phyloP scores from a whole-genome alignment of 2,113 vertebrate genomes.

The Leptodactylus fuscus region DNA sequence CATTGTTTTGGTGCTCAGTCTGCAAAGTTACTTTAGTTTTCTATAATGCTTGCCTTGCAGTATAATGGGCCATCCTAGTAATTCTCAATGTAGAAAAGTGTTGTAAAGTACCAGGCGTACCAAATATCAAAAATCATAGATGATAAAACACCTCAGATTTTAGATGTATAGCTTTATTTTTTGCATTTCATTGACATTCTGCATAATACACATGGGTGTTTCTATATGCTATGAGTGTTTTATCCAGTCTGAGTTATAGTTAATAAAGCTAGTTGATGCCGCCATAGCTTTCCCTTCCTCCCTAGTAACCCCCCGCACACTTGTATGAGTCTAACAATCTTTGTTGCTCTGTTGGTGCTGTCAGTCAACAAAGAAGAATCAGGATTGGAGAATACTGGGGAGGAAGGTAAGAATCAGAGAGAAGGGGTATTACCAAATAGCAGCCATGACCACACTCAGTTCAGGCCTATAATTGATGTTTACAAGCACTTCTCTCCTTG shows the following conservation, averaged over 20 bases:
- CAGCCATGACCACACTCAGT: too few relatives aligned
- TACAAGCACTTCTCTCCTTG: neutral
- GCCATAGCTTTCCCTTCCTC: constrained; percentile 47
- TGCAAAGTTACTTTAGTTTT: neutral
- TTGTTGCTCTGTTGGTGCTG: constrained; percentile 56
- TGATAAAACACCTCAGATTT: neutral
- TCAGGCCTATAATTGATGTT: neutral
- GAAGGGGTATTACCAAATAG: constrained; percentile 2
- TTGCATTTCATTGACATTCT: neutral
- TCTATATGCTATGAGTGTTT: neutral
- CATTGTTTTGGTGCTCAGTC: neutral
- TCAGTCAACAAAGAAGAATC: constrained; percentile 58
- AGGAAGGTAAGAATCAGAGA: constrained; percentile 53
- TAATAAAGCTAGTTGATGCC: neutral
- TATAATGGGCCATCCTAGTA: neutral
- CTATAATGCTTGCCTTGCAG: neutral
- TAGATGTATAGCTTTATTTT: neutral
- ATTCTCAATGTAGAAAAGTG: neutral
- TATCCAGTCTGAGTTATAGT: neutral
- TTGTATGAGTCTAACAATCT: constrained; percentile 51
- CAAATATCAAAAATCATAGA: neutral
- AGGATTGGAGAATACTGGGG: constrained; percentile 54
- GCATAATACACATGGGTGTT: neutral
- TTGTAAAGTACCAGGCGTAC: too few relatives aligned
- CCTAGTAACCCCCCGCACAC: constrained; percentile 32